These are phyloP conservation scores for Parochlus steinenii DNA, from an alignment of 2,888 invertebrate species.

Conservation along the genomic window DNA sequence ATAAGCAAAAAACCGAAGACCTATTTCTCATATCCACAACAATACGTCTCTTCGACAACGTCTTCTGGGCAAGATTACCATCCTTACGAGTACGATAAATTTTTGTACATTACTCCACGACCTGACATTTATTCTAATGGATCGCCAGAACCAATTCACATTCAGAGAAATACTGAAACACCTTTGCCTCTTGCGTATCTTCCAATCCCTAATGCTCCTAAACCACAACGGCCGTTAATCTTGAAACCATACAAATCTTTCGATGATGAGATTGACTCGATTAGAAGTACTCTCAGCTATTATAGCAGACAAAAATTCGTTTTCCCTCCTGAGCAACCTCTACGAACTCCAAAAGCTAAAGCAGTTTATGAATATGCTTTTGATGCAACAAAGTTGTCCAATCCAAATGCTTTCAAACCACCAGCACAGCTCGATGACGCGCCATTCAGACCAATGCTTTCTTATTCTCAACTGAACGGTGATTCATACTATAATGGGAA, in stretches of 20 bases:
- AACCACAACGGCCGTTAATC: slow-evolving; percentile 19
- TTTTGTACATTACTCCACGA: slow-evolving; percentile 34
- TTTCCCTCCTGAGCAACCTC: too few relatives aligned
- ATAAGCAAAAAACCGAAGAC: slow-evolving; percentile 9
- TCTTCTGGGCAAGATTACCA: slow-evolving; percentile 3
- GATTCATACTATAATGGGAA: too few relatives aligned
- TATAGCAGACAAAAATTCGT: slow-evolving; percentile 21
- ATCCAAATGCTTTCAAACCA: slow-evolving; percentile 18
- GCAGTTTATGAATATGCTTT: slow-evolving; percentile 56
- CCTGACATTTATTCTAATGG: slow-evolving; percentile 32
- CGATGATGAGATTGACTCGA: slow-evolving; percentile 45
- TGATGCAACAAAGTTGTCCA: slow-evolving; percentile 36
- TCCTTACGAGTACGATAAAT: slow-evolving; percentile 18
- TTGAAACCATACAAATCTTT: slow-evolving; percentile 37
- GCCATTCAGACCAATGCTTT: slow-evolving; percentile 47
- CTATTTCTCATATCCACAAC: slow-evolving; percentile 9
- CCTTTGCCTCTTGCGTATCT: slow-evolving; percentile 9
- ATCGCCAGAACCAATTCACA: slow-evolving; percentile 29
- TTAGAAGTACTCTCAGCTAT: slow-evolving; percentile 47
- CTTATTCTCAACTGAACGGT: slow-evolving; percentile 23
- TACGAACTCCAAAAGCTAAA: slow-evolving; percentile 30
- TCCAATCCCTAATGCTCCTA: slow-evolving; percentile 11
- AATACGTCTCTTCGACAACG: slow-evolving; percentile 7
- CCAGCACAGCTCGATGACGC: slow-evolving; percentile 35
- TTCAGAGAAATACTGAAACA: slow-evolving; percentile 22